These are phyloP conservation scores for Drosophila neotestacea DNA, from an alignment of 2,888 invertebrate species.

Conservation along the genomic window DNA sequence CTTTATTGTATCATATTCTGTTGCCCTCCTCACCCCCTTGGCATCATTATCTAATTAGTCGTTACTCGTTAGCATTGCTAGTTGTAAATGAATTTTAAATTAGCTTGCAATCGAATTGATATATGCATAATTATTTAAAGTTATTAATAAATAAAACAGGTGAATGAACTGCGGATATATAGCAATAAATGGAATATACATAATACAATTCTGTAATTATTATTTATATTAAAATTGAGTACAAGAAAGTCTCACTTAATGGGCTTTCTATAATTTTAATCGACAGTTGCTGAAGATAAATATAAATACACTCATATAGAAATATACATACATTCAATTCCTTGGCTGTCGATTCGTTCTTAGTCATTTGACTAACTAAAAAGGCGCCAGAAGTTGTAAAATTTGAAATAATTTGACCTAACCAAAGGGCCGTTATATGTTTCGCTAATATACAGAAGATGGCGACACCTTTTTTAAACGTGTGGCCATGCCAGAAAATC, in stretches of 20 bases:
- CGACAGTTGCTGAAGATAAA: too few relatives aligned
- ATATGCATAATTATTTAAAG: slow-evolving; percentile 25
- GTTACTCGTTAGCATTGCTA: slow-evolving; percentile 33
- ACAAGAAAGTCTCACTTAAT: not conserved
- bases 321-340: not conserved
- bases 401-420: too few relatives aligned
- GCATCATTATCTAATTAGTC: slow-evolving; percentile 33
- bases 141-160: slow-evolving; percentile 29
- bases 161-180: slow-evolving; percentile 47
- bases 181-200: slow-evolving; percentile 44
- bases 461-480: not conserved
- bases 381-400: too few relatives aligned
- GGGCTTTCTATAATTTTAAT: too few relatives aligned
- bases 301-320: too few relatives aligned
- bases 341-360: too few relatives aligned
- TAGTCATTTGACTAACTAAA: too few relatives aligned
- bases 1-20: slow-evolving; percentile 57
- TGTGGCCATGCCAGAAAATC: slow-evolving; percentile 2
- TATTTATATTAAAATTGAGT: not conserved
- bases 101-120: slow-evolving; percentile 47
- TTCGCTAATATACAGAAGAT: too few relatives aligned
- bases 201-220: not conserved
- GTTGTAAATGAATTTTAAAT: slow-evolving; percentile 43
- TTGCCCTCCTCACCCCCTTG: slow-evolving; percentile 16
- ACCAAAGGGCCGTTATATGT: too few relatives aligned